Percentiles rank a stretch among this genome's conserved stretches.
These are phyloP conservation scores for Coelopa frigida DNA, from an alignment of 1,140 invertebrate species.

Conservation along the genomic window DNA sequence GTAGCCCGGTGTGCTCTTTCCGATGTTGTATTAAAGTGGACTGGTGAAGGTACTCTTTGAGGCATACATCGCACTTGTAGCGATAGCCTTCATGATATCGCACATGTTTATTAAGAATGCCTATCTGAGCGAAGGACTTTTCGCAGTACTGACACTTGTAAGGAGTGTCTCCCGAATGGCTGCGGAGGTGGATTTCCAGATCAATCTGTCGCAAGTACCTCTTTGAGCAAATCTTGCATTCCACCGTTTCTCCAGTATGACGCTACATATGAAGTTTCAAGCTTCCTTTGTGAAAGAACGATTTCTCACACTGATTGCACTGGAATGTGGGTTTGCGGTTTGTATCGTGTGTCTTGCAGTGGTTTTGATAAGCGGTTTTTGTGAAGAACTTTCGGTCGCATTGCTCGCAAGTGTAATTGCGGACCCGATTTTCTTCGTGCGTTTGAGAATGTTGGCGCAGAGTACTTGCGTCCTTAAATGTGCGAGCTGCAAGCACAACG, in stretches of 20 bases:
- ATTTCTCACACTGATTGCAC: slow-evolving; percentile 13
- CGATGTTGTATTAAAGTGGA: background rate
- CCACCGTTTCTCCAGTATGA: slow-evolving; percentile 9
- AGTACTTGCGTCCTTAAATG: background rate
- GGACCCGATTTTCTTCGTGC: slow-evolving; percentile 6
- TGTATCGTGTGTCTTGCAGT: slow-evolving; percentile 8
- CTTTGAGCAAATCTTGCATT: slow-evolving; percentile 9
- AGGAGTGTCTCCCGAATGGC: slow-evolving; percentile 1
- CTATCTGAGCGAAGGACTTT: background rate
- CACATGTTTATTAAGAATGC: background rate
- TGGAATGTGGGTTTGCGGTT: slow-evolving; percentile 3
- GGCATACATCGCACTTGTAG: slow-evolving; percentile 3
- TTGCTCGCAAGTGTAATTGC: slow-evolving; percentile 3
- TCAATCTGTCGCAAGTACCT: slow-evolving; percentile 9
- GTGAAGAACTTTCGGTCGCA: slow-evolving; percentile 9
- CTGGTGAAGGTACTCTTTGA: slow-evolving; percentile 1
- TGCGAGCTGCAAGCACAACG: background rate
- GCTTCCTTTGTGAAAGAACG: slow-evolving; percentile 5
- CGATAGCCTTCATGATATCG: background rate
- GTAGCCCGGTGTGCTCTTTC: background rate
- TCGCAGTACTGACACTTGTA: background rate
- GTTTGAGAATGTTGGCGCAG: slow-evolving; percentile 6
- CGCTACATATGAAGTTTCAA: slow-evolving; percentile 7
- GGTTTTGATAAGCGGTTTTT: background rate
- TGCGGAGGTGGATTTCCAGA: slow-evolving; percentile 10